A percentile compares a stretch with the other conserved stretches of the same genome.
Conservation (phyloP, 2,888 invertebrate species). For the Archips crataeganus region DNA sequence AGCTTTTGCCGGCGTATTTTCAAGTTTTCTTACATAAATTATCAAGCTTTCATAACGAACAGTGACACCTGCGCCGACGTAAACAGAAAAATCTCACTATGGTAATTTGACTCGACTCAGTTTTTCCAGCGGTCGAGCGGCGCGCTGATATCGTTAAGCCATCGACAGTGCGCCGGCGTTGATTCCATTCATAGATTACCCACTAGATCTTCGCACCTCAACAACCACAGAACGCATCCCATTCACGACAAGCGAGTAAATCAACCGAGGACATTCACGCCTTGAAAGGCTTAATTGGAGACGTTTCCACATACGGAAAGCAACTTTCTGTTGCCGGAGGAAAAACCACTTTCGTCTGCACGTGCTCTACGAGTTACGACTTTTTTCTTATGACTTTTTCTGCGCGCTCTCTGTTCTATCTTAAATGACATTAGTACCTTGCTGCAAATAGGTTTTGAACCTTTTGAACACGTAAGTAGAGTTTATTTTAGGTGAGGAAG, state of each 20-base stretch:
- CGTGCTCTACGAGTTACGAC: constrained; percentile 71
- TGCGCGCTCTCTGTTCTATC: constrained; percentile 57
- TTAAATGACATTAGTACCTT: constrained; percentile 52
- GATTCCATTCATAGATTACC: constrained; percentile 73
- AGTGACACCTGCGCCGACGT: constrained; percentile 20
- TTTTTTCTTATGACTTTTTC: constrained; percentile 80
- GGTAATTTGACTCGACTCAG: constrained; percentile 58
- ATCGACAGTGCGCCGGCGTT: constrained; percentile 52
- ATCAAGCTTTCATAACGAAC: constrained; percentile 37
- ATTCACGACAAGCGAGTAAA: constrained; percentile 82
- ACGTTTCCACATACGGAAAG: constrained; percentile 76
- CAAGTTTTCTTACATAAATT: constrained; percentile 40
- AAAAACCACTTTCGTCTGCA: constrained; percentile 81
- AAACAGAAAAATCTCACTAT: constrained; percentile 53
- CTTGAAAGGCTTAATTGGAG: constrained; percentile 68
- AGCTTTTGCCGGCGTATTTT: constrained; percentile 8
- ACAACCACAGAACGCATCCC: constrained; percentile 79
- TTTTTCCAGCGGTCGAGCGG: constrained; percentile 57
- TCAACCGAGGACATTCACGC: constrained; percentile 73
- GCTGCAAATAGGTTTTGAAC: constrained; percentile 49
- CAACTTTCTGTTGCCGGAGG: constrained; percentile 77
- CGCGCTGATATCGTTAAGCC: constrained; percentile 48
- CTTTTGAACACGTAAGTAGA: constrained; percentile 54
- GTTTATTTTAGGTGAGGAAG: constrained; percentile 55
- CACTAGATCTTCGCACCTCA: constrained; percentile 79